Base-by-base conservation (phyloP, 2,888 invertebrate species). In the Notocelia uddmanniana region DNA sequence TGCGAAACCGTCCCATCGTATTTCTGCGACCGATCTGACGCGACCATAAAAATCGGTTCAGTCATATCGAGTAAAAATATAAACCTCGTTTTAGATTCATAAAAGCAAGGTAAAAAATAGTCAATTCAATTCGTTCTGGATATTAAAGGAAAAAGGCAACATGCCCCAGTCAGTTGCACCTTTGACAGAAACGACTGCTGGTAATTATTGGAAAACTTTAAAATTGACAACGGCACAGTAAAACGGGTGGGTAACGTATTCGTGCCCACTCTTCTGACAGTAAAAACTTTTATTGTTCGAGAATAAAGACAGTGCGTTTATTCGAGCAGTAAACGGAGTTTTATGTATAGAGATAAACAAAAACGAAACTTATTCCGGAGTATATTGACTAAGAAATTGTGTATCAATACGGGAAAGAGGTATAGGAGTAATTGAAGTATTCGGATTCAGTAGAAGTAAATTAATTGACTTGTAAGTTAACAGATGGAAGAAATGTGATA, bases 121-220 rank as follows among this genome's bases (percentile, higher is more conserved):
- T 31, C 31, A 54, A 6, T 13, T 13, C 13, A 13, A 21, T 21
- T 52, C 9, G 21, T 23, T 54, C 21, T 54, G 13, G 13, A 3
- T 15, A 54, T n/a, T 45, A n/a, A 15, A 21, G 52, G 52, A 23
- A 54, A 26, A 54, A 54, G 6, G 21, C 19, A 19, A 2, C 23
- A 6, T 45, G 1, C 45, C 45, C 23, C 21, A 54, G 52, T n/a
- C 45, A 8, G 45, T 8, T n/a, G n/a, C n/a, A 45, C 45, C 45
- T 45, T 45, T 62, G 48, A 63, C 21, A 52, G 23, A 18, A 1
- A 55, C 52, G 31, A 18, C 52, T 23, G 31, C 18, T 18, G 8
- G 68, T 68, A 54, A 58, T 50, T 68, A 68, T 58, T 41, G 57
- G 57, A 58, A 58, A 68, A 68, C 57, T 58, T 68, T 63, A 52